Evolutionary conservation across 2,888 invertebrate genomes (phyloP), one percentile per base, ranked within the genome.

Genomic region (Synergus laeviventris): DNA sequence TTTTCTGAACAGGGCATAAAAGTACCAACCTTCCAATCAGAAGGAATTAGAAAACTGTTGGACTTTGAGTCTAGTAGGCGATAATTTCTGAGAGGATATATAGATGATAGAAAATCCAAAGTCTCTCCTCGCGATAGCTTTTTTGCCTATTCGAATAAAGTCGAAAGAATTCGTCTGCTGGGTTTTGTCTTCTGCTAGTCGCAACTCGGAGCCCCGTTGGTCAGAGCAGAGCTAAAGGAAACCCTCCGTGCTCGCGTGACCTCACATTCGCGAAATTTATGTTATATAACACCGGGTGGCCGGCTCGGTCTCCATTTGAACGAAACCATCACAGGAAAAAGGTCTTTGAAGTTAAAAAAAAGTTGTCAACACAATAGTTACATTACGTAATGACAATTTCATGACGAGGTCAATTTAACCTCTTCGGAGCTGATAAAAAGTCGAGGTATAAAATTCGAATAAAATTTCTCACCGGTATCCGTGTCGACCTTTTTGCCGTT

Each of bases 181-280:
- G 54, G 21, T 18, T 12, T 42, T 56, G 21, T 56, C 56, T 56
- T 56, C 56, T 56, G 56, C 56, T 56, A 56, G 56, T 56, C 21
- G 56, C 56, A 21, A 56, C 21, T 56, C 21, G 11, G 21, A 21
- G 11, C 12, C 18, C 12, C 49, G n/a, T 49, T n/a, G 21, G 56
- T 56, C 12, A 9, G 56, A 75, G 24, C 21, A n/a, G n/a, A n/a
- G 31, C 31, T 31, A 24, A 36, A 56, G 7, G 39, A 70, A 75
- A 70, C 42, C 9, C 21, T 56, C 56, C 4, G 18, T 21, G 82
- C 85, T 88, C 86, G 82, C 86, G 86, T 87, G 89, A 88, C 86
- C 86, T 85, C 80, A 76, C 77, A 84, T 84, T 87, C 86, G 83
- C 84, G 85, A 85, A 84, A 85, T 85, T 81, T 82, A 79, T 77